Base-by-base conservation (phyloP, 37 sponge, comb jelly and placozoan genomes). In the Axinella damicornis region DNA sequence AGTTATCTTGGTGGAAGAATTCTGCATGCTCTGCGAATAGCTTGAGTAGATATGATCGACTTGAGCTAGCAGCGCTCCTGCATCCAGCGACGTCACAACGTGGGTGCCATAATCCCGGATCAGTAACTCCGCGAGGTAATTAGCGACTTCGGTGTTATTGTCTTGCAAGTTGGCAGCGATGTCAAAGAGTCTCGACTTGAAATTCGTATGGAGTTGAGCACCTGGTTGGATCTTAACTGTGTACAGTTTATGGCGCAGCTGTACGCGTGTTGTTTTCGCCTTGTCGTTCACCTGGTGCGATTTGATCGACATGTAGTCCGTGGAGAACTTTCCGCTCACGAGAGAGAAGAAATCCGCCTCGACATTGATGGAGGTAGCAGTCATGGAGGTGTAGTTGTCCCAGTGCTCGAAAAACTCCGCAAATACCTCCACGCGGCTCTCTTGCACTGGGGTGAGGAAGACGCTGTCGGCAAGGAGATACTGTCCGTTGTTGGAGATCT, bases 71-170 rank as follows among this genome's bases (percentile, higher is more conserved):
- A 94, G 52, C 0, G 83, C 94, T 53, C 94, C 94, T 14, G 89
- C 94, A 37, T 86, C 80, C 58, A 85, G 54, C 37, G 85, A 73
- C n/a, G 68, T 83, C 22, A 85, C 40, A 33, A 76, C 80, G 71
- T 94, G 88, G 21, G 95, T 94, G 15, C 95, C 95, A 38, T 85
- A 94, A 37, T 94, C 95, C 58, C 88, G 62, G 56, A 94, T 75
- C 0, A 90, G 58, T 13, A 94, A 77, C 77, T 94, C 88, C 0
- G 92, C 72, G 18, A 85, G 61, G 66, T 94, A 94, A 17, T 72
- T 58, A 0, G 89, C 92, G 64, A 62, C 57, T 24, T 79, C 74
- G 2, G 71, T 87, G 60, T 83, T 77, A 68, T 94, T 90, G 61
- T 77, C 84, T 25, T 91, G 91, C 19, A 94, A n/a, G 66, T 74